These are phyloP conservation scores for Ennomos fuscantarius DNA, from an alignment of 2,888 invertebrate species.

Conservation along the genomic window DNA sequence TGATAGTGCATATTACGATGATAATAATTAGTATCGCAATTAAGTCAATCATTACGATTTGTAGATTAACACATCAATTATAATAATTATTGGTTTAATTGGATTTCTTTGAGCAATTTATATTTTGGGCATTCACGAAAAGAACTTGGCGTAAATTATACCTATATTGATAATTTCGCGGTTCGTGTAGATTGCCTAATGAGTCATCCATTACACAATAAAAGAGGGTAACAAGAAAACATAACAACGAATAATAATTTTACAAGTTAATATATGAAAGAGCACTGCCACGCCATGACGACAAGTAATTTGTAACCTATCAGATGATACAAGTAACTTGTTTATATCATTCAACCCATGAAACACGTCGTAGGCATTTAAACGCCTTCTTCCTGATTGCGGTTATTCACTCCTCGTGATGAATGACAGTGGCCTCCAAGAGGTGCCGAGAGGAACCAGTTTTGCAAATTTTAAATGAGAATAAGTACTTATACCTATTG, in stretches of 20 bases:
- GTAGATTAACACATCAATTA: slow-evolving; percentile 33
- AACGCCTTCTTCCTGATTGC: slow-evolving; percentile 36
- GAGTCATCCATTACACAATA: too few species aligned
- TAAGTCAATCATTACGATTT: slow-evolving; percentile 32
- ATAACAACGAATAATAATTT: neutral
- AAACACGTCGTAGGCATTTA: slow-evolving; percentile 39
- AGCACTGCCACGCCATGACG: neutral
- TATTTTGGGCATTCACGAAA: neutral
- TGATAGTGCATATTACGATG: slow-evolving; percentile 17
- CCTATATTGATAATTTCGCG: too few species aligned
- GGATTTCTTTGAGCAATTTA: slow-evolving; percentile 7
- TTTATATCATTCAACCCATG: slow-evolving; percentile 44
- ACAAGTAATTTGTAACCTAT: neutral
- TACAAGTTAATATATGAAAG: slow-evolving; percentile 1
- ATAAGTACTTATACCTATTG: neutral
- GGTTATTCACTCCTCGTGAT: slow-evolving; percentile 24
- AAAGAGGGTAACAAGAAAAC: too few species aligned
- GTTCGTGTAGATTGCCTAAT: too few species aligned
- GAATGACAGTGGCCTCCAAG: slow-evolving; percentile 15
- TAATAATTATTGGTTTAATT: slow-evolving; percentile 24
- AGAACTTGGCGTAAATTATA: too few species aligned
- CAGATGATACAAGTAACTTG: slow-evolving; percentile 34
- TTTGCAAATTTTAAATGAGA: neutral
- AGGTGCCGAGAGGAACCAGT: slow-evolving; percentile 16
- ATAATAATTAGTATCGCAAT: slow-evolving; percentile 26